These are phyloP conservation scores for Podarcis cretensis DNA, from an alignment of 2,113 vertebrate genomes.

Conservation along the genomic window DNA sequence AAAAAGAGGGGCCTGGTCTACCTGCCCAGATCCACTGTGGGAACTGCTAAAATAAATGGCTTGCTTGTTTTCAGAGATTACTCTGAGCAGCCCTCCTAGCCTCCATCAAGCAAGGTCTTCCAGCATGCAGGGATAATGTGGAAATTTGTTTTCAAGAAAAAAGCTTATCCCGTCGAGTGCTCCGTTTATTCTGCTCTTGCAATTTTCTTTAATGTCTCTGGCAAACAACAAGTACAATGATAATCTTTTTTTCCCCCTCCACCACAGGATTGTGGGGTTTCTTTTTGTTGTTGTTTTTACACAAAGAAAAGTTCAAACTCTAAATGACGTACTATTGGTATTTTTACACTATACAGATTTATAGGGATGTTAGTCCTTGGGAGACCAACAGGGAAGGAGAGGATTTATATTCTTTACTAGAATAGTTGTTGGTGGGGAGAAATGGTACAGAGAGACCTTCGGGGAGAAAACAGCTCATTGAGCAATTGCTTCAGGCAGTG, in stretches of 20 bases:
- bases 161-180: neutral
- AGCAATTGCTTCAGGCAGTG: conserved; percentile 10
- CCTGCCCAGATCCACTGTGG: neutral
- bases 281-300: neutral
- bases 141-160: conserved; percentile 16
- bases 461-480: conserved; percentile 7
- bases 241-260: neutral
- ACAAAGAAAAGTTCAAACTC: neutral
- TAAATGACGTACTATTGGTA: neutral
- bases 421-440: neutral
- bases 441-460: neutral
- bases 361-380: conserved; percentile 22
- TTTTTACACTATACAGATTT: conserved; percentile 20
- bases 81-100: neutral
- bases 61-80: conserved; percentile 10
- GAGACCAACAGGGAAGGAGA: neutral
- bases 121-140: conserved; percentile 18
- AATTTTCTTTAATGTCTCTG: conserved; percentile 19
- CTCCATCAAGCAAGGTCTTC: neutral
- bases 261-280: neutral
- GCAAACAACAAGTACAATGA: conserved; percentile 7
- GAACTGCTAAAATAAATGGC: neutral
- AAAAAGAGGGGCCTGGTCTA: neutral
- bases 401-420: conserved; percentile 31
- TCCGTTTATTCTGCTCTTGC: conserved; percentile 13